A percentile compares a stretch with the other conserved stretches of the same genome.
phyloP scores from a whole-genome alignment of 92 coral and sea anemone genomes.

The Blastomussa wellsi region DNA sequence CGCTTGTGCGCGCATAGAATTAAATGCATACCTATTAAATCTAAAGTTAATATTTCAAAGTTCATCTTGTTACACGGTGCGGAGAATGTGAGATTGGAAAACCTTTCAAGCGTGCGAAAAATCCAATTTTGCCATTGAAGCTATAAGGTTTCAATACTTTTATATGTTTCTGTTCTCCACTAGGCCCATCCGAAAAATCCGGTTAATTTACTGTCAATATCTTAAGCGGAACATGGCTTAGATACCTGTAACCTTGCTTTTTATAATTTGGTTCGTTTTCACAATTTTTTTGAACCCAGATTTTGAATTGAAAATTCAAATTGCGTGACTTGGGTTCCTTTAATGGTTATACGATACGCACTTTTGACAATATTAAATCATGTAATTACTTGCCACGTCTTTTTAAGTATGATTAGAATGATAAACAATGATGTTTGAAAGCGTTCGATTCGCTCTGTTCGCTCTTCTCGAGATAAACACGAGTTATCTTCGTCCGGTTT shows the following conservation, averaged over 20 bases:
- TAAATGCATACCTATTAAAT: not conserved
- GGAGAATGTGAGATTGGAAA: not conserved
- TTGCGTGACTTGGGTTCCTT: constrained; percentile 24
- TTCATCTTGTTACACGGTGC: not conserved
- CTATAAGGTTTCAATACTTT: constrained; percentile 10
- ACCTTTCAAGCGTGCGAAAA: constrained; percentile 7
- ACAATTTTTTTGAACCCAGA: constrained; percentile 19
- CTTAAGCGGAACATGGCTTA: not conserved
- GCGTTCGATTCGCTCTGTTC: constrained; percentile 4
- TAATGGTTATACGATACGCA: constrained; percentile 24
- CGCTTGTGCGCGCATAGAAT: not conserved
- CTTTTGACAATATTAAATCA: constrained; percentile 21
- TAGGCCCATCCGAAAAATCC: not conserved
- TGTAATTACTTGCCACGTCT: constrained; percentile 15
- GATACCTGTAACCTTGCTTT: not conserved
- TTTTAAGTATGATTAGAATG: constrained; percentile 33
- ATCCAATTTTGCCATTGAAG: not conserved
- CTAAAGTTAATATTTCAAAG: not conserved
- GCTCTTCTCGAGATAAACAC: not conserved
- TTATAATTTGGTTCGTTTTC: not conserved
- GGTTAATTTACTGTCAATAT: not conserved
- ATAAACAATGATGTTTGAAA: constrained; percentile 17
- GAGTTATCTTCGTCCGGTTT: not conserved
- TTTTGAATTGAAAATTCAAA: not conserved
- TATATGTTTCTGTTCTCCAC: constrained; percentile 15